Base-by-base conservation (phyloP, 64 coral and sea anemone species). In the Platygyra sinensis region DNA sequence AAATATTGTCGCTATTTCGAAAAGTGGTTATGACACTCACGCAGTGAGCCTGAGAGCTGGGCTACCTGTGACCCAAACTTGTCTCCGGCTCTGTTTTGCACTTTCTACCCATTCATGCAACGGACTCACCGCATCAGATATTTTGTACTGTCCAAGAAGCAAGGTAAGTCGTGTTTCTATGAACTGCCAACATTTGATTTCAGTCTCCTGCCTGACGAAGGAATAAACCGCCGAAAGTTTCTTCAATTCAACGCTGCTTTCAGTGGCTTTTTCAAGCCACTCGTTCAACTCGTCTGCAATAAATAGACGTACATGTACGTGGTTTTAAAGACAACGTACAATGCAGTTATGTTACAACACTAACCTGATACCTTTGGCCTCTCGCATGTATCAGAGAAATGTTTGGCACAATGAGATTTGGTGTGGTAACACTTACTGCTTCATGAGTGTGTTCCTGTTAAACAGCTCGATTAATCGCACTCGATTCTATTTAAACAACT, bases 131-230 rank as follows among this genome's bases (percentile, higher is more conserved):
- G 90, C 74, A 30, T 90, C 71, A 24, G 94, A 67, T 54, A 75
- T 87, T 50, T 93, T 93, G 67, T 96, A 86, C 65, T 96, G 94
- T 52, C 81, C 74, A 59, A 96, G 75, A 14, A 96, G 93, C 82
- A 96, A 87, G 78, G 72, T 60, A 77, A 96, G 67, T 30, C 94
- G 84, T 60, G 90, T 96, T 71, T 93, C 77, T 18, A 96, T 78
- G 75, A 90, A 96, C 20, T 80, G 80, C 94, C 94, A 96, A 60
- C 69, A 52, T 72, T 78, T 93, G n/a, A 74, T 32, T 67, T 96
- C 94, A 50, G 93, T 96, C 52, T 88, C 72, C 14, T 90, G 18
- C 22, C 71, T 96, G 31, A 90, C 80, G 4, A 74, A 22, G 14
- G 52, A 62, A 10, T 59, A 11, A 22, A 76, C 10, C 36, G 79